phyloP scores from a whole-genome alignment of 2,797 vertebrate genomes.

The Manis pentadactyla region DNA sequence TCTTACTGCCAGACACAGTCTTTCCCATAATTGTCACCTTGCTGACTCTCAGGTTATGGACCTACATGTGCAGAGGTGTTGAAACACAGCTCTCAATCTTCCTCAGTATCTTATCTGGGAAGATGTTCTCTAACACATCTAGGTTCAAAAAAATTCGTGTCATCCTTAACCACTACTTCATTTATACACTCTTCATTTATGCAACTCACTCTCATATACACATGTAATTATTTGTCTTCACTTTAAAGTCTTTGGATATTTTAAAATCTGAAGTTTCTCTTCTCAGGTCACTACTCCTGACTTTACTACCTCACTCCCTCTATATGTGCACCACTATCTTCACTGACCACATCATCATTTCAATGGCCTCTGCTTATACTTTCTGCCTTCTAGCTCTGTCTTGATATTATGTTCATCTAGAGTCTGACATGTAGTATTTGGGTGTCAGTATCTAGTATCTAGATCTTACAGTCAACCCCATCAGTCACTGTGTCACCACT shows the following conservation, averaged over 20 bases:
- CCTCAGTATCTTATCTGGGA: not conserved
- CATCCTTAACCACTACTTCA: not conserved
- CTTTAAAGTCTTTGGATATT: not conserved
- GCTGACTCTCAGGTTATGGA: not conserved
- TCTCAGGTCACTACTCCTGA: not conserved
- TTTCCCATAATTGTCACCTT: not conserved
- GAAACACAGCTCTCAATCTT: not conserved
- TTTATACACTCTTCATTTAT: not conserved
- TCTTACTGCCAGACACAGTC: not conserved
- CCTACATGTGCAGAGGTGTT: not conserved
- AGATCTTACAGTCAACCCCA: not conserved
- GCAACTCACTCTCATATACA: not conserved
- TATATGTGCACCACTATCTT: not conserved
- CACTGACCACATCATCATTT: not conserved
- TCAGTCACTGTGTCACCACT: not conserved
- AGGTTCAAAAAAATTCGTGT: not conserved
- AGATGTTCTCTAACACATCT: fast-evolving
- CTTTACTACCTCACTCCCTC: not conserved
- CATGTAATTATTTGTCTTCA: not conserved
- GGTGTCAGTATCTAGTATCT: not conserved
- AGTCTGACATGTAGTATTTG: not conserved
- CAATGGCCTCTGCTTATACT: not conserved
- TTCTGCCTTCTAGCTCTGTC: not conserved
- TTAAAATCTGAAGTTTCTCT: not conserved
- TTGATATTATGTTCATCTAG: not conserved